A percentile compares a stretch with the other conserved stretches of the same genome.
Evolutionary conservation across 2,888 invertebrate genomes (phyloP).

Genomic region (Tenthredo amoena): DNA sequence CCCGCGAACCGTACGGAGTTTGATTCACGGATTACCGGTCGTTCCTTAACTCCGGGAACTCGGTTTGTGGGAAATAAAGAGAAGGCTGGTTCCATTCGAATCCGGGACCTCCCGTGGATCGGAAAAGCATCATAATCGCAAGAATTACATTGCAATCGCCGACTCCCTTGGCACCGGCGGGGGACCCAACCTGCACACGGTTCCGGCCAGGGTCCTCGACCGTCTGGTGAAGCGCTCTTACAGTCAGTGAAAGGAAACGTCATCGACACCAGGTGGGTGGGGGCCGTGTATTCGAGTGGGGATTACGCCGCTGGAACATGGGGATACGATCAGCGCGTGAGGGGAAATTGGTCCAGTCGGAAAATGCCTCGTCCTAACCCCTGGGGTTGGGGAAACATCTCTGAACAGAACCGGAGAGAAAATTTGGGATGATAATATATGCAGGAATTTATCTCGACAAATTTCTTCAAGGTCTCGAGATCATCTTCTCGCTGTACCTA

Average conservation of each 20-base stretch:
- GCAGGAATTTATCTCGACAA: background rate
- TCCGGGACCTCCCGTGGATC: constrained; percentile 3
- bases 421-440: background rate
- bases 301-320: background rate
- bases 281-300: constrained; percentile 53
- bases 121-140: constrained; percentile 3
- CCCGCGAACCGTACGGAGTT: constrained; percentile 12
- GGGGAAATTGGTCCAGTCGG: constrained; percentile 52
- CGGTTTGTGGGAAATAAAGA: background rate
- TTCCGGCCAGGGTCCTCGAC: constrained; percentile 50
- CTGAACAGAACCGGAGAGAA: background rate
- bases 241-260: constrained; percentile 65
- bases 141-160: background rate
- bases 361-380: constrained; percentile 18
- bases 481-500: background rate
- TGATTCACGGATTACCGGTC: constrained; percentile 20
- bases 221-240: constrained; percentile 40
- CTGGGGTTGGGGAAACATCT: background rate
- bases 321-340: constrained; percentile 35
- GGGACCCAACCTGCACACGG: background rate
- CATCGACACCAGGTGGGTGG: constrained; percentile 56
- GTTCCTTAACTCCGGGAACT: background rate
- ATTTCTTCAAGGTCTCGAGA: background rate
- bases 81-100: background rate
- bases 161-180: background rate